A percentile compares a stretch with the other conserved stretches of the same genome.
Conservation (phyloP, 92 coral and sea anemone genomes). For the Porites cylindrica region DNA sequence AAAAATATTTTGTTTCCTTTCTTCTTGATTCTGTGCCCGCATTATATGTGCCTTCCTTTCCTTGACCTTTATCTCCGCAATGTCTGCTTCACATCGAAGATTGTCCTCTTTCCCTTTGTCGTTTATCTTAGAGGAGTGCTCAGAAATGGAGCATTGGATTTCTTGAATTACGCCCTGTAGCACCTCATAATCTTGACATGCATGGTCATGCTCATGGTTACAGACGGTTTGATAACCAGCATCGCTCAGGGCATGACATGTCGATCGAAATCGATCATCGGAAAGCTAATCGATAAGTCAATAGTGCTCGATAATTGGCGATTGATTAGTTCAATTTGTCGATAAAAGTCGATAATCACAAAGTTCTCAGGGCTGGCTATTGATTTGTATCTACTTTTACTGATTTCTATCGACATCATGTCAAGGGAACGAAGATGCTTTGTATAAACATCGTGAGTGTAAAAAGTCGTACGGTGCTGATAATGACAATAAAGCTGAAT, state of each 20-base stretch:
- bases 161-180: slow-evolving; percentile 10
- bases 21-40: slow-evolving; percentile 64
- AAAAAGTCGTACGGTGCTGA: too few species aligned
- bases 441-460: too few species aligned
- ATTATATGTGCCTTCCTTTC: slow-evolving; percentile 67
- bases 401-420: too few species aligned
- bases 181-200: neutral
- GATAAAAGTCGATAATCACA: too few species aligned
- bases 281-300: too few species aligned
- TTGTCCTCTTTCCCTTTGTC: slow-evolving; percentile 11
- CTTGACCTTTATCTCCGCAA: slow-evolving; percentile 45
- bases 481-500: too few species aligned
- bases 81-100: slow-evolving; percentile 50
- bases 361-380: too few species aligned
- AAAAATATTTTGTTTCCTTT: slow-evolving; percentile 47
- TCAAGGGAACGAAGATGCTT: too few species aligned
- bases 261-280: too few species aligned
- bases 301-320: too few species aligned
- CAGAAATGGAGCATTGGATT: neutral
- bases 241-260: neutral
- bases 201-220: neutral
- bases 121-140: slow-evolving; percentile 5
- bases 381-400: too few species aligned
- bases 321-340: too few species aligned
- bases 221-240: neutral